Evolutionary conservation across 2,888 invertebrate genomes (phyloP).

Genomic region (Agonopterix alstromeriana): DNA sequence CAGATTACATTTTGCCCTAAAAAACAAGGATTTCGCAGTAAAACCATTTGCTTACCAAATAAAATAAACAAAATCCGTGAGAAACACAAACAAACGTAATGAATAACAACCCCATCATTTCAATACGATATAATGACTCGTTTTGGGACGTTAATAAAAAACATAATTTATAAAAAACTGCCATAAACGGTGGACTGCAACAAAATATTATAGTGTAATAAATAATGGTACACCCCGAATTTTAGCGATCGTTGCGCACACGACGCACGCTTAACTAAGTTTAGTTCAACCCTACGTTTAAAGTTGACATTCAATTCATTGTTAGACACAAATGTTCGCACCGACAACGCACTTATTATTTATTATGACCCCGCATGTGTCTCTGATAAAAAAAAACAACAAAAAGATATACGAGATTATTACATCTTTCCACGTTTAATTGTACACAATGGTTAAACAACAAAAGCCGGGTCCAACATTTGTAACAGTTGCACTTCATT

Average conservation of each 20-base stretch:
- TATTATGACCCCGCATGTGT: slow-evolving; percentile 70
- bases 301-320: slow-evolving; percentile 68
- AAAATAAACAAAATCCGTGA: slow-evolving; percentile 45
- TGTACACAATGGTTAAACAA: slow-evolving; percentile 70
- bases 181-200: slow-evolving; percentile 65
- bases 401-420: slow-evolving; percentile 71
- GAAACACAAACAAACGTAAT: slow-evolving; percentile 67
- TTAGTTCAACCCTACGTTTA: slow-evolving; percentile 67
- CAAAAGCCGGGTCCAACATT: slow-evolving; percentile 58
- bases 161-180: slow-evolving; percentile 57
- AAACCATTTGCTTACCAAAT: slow-evolving; percentile 10
- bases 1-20: too few species aligned
- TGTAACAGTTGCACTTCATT: slow-evolving; percentile 66
- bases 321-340: slow-evolving; percentile 51
- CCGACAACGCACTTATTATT: slow-evolving; percentile 44
- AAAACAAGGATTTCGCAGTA: too few species aligned
- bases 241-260: slow-evolving; percentile 53
- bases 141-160: slow-evolving; percentile 63
- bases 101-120: slow-evolving; percentile 59
- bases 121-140: slow-evolving; percentile 63
- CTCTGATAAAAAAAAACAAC: slow-evolving; percentile 50
- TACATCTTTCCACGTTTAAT: slow-evolving; percentile 73
- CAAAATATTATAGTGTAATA: slow-evolving; percentile 73
- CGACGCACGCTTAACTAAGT: slow-evolving; percentile 57
- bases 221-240: slow-evolving; percentile 74